Percentiles rank a stretch among this genome's conserved stretches.
These are phyloP conservation scores for Germaria angustata DNA, from an alignment of 2,888 invertebrate genomes.

Conservation along the genomic window DNA sequence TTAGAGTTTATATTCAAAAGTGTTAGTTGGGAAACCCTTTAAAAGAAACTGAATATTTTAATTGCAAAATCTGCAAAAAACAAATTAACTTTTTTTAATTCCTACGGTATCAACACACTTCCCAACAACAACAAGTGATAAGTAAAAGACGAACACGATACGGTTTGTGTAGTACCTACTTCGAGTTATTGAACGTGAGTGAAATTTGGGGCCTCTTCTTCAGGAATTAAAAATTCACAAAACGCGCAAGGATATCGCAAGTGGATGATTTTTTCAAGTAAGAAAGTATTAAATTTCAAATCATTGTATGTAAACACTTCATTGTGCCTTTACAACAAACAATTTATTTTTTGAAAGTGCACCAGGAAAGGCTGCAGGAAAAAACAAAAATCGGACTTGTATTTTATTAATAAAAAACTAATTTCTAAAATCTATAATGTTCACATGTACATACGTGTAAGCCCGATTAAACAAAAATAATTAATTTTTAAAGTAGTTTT, in stretches of 20 bases:
- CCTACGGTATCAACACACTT: not conserved
- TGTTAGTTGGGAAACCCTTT: constrained; percentile 23
- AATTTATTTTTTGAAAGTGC: no score
- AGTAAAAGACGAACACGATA: constrained; percentile 8
- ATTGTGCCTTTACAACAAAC: not conserved
- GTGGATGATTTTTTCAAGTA: no score
- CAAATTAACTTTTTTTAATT: not conserved
- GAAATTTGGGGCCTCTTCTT: constrained; percentile 6
- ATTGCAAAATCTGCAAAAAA: not conserved
- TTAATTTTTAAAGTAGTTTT: no score
- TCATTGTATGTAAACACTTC: not conserved
- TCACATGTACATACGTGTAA: no score
- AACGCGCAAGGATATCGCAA: not conserved
- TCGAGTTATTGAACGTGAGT: constrained; percentile 11
- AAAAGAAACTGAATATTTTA: constrained; percentile 3
- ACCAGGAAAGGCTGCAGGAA: no score
- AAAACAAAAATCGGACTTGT: no score
- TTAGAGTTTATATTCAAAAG: not conserved
- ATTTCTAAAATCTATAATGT: no score
- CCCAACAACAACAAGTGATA: not conserved
- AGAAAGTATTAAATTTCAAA: not conserved
- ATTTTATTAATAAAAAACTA: no score
- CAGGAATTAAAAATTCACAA: not conserved
- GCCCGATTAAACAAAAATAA: no score
- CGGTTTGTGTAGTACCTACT: not conserved